Conservation (phyloP, 2,888 invertebrate genomes). For the Tipula unca region DNA sequence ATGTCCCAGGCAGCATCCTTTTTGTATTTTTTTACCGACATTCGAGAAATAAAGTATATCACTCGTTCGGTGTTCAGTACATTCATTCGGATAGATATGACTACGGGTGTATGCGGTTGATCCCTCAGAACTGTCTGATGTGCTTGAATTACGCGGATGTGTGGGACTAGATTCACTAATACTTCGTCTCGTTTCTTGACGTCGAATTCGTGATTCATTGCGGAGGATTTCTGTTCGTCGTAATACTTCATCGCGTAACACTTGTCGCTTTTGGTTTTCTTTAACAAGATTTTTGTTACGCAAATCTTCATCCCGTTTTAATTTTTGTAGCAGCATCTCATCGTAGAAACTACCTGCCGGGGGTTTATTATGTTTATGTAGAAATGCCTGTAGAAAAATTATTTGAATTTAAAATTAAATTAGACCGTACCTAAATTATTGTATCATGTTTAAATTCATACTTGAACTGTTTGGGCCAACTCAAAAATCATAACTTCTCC, state of each 20-base stretch:
- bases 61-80: conserved; percentile 47
- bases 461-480: conserved; percentile 66
- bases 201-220: conserved; percentile 54
- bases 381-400: conserved; percentile 53
- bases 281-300: conserved; percentile 53
- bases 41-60: conserved; percentile 48
- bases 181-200: conserved; percentile 44
- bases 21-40: conserved; percentile 54
- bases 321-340: conserved; percentile 72
- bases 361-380: conserved; percentile 73
- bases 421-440: neutral
- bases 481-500: conserved; percentile 86
- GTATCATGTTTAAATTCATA: conserved; percentile 28
- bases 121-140: conserved; percentile 49
- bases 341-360: conserved; percentile 78
- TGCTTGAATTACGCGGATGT: conserved; percentile 41
- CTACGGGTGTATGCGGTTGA: conserved; percentile 40
- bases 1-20: conserved; percentile 72
- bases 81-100: conserved; percentile 36
- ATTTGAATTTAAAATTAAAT: neutral
- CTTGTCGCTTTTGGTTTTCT: conserved; percentile 60
- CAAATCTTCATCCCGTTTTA: conserved; percentile 55
- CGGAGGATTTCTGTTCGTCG: conserved; percentile 69
- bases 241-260: conserved; percentile 65
- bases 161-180: conserved; percentile 40